phyloP scores from a whole-genome alignment of 2,113 vertebrate genomes.

The Hymenochirus boettgeri region DNA sequence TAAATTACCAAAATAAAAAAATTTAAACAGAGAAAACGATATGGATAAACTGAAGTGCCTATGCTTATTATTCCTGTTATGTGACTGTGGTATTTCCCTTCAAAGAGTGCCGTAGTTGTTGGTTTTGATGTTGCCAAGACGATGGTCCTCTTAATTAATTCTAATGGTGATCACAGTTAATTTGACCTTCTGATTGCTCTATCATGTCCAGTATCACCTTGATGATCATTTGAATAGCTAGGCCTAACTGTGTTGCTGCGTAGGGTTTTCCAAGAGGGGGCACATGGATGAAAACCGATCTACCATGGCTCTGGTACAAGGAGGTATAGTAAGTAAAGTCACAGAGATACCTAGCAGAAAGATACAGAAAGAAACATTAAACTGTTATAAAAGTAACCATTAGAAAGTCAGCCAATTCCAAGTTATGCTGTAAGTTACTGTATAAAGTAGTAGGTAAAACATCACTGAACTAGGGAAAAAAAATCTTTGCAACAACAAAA shows the following conservation, averaged over 20 bases:
- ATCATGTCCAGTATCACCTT: conserved; percentile 75
- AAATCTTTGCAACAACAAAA: too few species aligned
- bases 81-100: not conserved
- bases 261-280: conserved; percentile 85
- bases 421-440: too few species aligned
- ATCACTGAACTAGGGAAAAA: too few species aligned
- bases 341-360: conserved; percentile 78
- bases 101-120: not conserved
- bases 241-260: conserved; percentile 74
- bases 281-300: conserved; percentile 82
- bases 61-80: too few species aligned
- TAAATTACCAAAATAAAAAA: too few species aligned
- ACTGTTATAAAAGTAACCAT: too few species aligned
- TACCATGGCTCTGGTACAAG: conserved; percentile 73
- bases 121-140: not conserved
- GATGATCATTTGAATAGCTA: conserved; percentile 73
- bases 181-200: conserved; percentile 63
- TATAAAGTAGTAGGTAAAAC: too few species aligned
- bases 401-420: too few species aligned
- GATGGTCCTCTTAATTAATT: conserved; percentile 48
- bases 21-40: not conserved
- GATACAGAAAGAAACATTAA: not conserved
- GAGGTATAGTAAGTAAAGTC: conserved; percentile 94
- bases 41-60: not conserved
- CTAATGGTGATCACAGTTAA: conserved; percentile 68